Percentiles rank a stretch among this genome's conserved stretches.
phyloP scores from a whole-genome alignment of 2,888 invertebrate species.

The Eledona agricola region DNA sequence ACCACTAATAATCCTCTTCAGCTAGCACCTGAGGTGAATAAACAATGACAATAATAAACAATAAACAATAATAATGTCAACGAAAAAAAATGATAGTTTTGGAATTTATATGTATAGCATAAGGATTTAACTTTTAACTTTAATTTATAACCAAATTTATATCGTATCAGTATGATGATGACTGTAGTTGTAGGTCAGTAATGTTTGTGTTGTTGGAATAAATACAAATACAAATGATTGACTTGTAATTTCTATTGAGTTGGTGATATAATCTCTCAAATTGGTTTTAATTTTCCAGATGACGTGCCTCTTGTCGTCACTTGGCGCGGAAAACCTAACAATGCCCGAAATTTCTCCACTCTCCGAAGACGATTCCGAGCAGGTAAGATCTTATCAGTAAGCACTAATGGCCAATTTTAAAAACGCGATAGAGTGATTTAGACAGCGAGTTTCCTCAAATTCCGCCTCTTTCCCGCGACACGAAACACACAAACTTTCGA shows the following conservation, averaged over 20 bases:
- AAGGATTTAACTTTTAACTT: too few species aligned
- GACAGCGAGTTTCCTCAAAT: constrained; percentile 32
- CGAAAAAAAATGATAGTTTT: too few species aligned
- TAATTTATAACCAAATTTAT: too few species aligned
- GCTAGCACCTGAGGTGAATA: too few species aligned
- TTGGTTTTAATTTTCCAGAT: constrained; percentile 46
- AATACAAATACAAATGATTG: neutral
- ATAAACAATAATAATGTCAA: too few species aligned
- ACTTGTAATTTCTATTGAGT: neutral
- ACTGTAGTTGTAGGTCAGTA: too few species aligned
- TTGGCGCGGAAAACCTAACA: constrained; percentile 48
- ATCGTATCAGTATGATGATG: too few species aligned
- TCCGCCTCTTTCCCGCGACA: constrained; percentile 13
- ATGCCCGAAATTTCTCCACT: constrained; percentile 46
- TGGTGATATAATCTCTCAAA: neutral
- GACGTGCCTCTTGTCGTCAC: constrained; percentile 48
- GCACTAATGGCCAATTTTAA: constrained; percentile 37
- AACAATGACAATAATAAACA: too few species aligned
- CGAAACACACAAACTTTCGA: constrained; percentile 5
- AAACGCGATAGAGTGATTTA: constrained; percentile 48
- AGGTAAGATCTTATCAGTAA: constrained; percentile 44
- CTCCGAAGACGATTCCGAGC: constrained; percentile 52
- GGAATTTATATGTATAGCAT: too few species aligned
- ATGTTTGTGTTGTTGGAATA: too few species aligned
- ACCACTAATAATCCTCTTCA: too few species aligned